Evolutionary conservation across 23 tunicate species (phyloP), one percentile per base, ranked within the genome.

Genomic region (Phallusia fumigata): DNA sequence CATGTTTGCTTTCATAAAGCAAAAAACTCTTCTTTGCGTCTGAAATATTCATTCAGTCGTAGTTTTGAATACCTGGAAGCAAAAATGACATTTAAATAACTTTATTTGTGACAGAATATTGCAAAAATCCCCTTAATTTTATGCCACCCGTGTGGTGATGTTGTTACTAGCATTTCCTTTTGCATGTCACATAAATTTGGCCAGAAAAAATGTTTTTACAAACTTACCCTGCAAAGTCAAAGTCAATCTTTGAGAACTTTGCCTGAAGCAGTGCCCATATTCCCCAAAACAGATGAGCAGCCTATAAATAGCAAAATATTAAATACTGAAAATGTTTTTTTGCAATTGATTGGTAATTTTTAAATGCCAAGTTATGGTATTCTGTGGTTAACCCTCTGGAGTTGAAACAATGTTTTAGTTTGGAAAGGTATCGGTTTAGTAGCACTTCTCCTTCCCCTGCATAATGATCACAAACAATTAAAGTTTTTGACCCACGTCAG

Each of bases 241-340:
- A 93, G 64, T 93, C 98, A 51, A 93, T 84, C 31, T 76, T 3
- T 51, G 98, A 93, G 53, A 49, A 93, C 64, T 73, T 84, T 18
- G 87, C 93, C 53, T 93, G 98, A 50, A 88, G 89, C 83, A 93
- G 31, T 26, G 90, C 86, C 98, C 98, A 93, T 16, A 84, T 82
- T 76, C 89, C 93, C 98, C 98, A 93, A 31, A 84, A 28, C 30
- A 93, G 77, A 93, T 93, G 98, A 22, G 93, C 45, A 18, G 90
- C 90, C 98, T 93, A 64, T 0, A 80, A 83, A 73, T 33, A 0
- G 11, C 11, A 44, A 30, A 33, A 58, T 6, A 58, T 58, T 6
- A 21, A 40, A 13, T 58, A 16, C 13, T 58, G 18, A 51, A 51
- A n/a, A n/a, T n/a, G n/a, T 40, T 1, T 58, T 21, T 11, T 58